A percentile compares a stretch with the other conserved stretches of the same genome.
Evolutionary conservation across 2,797 vertebrate genomes (phyloP).

Genomic region (Eospalax fontanierii): DNA sequence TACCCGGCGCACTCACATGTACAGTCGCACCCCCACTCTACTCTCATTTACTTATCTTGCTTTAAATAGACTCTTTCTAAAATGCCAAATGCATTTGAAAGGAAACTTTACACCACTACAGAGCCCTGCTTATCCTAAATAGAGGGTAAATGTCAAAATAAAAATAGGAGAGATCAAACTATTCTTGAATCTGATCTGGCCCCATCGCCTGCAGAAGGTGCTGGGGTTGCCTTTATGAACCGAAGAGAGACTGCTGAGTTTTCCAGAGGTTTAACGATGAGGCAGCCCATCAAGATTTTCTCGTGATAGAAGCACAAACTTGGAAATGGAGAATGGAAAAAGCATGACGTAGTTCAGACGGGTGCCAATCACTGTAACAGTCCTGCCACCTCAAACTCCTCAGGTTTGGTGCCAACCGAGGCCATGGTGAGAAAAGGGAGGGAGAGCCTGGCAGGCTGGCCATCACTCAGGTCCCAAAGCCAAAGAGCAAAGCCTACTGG

Average conservation of each 20-base stretch:
- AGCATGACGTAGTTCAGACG: background rate
- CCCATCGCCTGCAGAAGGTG: background rate
- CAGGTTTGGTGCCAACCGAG: background rate
- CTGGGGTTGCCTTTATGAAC: background rate
- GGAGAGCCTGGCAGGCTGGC: background rate
- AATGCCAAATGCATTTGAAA: slow-evolving; percentile 34
- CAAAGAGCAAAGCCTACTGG: background rate
- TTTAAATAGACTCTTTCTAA: slow-evolving; percentile 52
- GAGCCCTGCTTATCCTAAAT: background rate
- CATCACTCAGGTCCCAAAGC: background rate
- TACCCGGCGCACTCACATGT: background rate
- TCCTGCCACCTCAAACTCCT: background rate
- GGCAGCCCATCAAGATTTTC: background rate
- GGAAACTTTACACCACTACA: slow-evolving; percentile 21
- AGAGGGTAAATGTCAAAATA: slow-evolving; percentile 56
- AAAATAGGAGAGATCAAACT: slow-evolving; percentile 34
- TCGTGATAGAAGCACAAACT: slow-evolving; percentile 60
- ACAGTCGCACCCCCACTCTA: too few species aligned
- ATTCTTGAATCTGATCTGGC: background rate
- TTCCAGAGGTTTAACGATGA: slow-evolving; percentile 18
- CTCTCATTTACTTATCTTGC: slow-evolving; percentile 61
- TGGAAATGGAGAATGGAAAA: slow-evolving; percentile 67
- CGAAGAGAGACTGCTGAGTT: background rate
- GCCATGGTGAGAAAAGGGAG: background rate
- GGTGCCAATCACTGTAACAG: background rate